These are phyloP conservation scores for Mythimna loreyi DNA, from an alignment of 2,888 invertebrate species.

Conservation along the genomic window DNA sequence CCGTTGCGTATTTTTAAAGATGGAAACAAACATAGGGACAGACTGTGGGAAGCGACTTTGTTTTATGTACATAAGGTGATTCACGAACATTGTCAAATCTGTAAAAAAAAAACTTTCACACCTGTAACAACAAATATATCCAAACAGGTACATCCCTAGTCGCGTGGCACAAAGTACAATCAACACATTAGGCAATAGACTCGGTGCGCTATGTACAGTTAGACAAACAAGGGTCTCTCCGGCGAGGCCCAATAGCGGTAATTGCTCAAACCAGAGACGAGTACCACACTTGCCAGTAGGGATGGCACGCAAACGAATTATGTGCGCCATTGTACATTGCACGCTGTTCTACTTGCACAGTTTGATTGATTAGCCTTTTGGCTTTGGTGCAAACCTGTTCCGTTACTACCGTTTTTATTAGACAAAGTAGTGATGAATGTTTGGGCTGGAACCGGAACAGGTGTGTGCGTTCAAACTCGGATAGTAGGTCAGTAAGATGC, in stretches of 20 bases:
- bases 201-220: conserved; percentile 70
- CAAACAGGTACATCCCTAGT: conserved; percentile 4
- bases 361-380: conserved; percentile 41
- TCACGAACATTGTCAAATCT: no score
- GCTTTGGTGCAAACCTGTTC: conserved; percentile 31
- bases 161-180: conserved; percentile 41
- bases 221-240: conserved; percentile 68
- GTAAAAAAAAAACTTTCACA: no score
- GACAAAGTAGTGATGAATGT: conserved; percentile 11
- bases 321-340: conserved; percentile 35
- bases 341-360: conserved; percentile 1
- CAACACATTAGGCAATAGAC: conserved; percentile 61
- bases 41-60: no score
- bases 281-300: conserved; percentile 51
- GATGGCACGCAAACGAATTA: conserved; percentile 53
- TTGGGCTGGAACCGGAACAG: conserved; percentile 12
- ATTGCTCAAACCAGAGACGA: conserved; percentile 74
- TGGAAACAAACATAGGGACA: no score
- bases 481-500: conserved; percentile 22
- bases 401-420: conserved; percentile 24
- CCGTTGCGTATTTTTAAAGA: no score
- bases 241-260: conserved; percentile 75
- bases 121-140: not conserved
- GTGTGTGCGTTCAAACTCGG: conserved; percentile 21
- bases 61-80: no score